Base-by-base conservation (phyloP, 2,888 invertebrate genomes). In the Archips crataeganus region DNA sequence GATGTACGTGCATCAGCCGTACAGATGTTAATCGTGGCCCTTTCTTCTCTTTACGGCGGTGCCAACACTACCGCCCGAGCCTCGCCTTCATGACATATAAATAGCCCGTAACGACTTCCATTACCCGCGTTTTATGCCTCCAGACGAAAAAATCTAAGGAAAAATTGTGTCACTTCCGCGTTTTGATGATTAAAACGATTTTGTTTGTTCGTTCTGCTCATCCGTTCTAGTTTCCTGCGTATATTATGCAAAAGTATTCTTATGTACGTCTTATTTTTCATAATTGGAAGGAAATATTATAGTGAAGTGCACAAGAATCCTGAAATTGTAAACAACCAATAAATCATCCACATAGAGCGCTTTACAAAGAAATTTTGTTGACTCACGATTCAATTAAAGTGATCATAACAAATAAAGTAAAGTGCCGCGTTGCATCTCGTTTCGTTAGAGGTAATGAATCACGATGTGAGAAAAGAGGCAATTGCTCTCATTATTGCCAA, bases 391-490 rank as follows among this genome's bases (percentile, higher is more conserved):
- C 85, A 91, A 91, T 91, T 88, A 88, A 90, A 89, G 85, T 79
- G 86, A 85, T 86, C 83, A 84, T 86, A 89, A 91, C 86, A 89
- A 88, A 90, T 87, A 89, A 88, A 87, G 81, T 86, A 79, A 83
- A 88, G 86, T 85, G 86, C 83, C 79, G 84, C 82, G 83, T 82
- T 82, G 84, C 82, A 83, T 82, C 84, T 87, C 84, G 84, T 86
- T 87, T 83, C 85, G 85, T 86, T 80, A 79, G 81, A 82, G 83
- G 80, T 80, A 85, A 91, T 90, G 93, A 94, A 93, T 93, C 93
- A 94, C 91, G 86, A 90, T 91, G 90, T 92, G 92, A 91, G 92
- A 93, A 92, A 90, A 89, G 85, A 84, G 81, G 89, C 92, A 93
- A 93, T 93, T 92, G 92, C 87, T 87, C 87, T 90, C 87, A 90